Base-by-base conservation (phyloP, 1,140 invertebrate species). In the Ostrea denselamellosa region DNA sequence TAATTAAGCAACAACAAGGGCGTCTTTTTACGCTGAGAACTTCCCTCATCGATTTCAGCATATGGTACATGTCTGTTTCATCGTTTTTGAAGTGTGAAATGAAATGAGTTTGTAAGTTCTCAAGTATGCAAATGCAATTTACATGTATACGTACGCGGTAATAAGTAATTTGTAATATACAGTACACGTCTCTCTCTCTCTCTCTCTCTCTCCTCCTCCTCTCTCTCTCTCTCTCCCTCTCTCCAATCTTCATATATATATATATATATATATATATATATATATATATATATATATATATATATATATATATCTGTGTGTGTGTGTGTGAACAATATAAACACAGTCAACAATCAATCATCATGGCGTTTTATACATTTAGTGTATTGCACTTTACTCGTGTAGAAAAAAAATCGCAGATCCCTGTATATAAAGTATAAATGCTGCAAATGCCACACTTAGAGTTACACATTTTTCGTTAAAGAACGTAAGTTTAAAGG, bases 161-260 rank as follows among this genome's bases (percentile, higher is more conserved):
- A 5, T 44, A 44, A 44, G 34, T 44, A 44, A 44, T 2, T 2
- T 44, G 34, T 44, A 5, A 2, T 5, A 44, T 1, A 44, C 34
- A 44, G 34, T 25, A 7, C 14, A 7, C 28, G 7, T 77, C 68
- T 28, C 68, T 77, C 8, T 77, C 25, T 34, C 22, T 77, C 25
- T 77, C 68, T 77, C 68, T 77, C 68, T n/a, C n/a, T n/a, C n/a
- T 77, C 25, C 28, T 17, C 28, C 68, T 77, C 25, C 68, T 28
- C 68, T 77, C 8, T 77, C 25, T 34, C 22, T 77, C 25, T 77
- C 68, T 77, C 68, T 77, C 68, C n/a, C n/a, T n/a, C n/a, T 77
- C 25, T 17, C 28, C 68, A 34, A 10, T 77, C 68, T 77, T 25
- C 28, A 22, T 34, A 9, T 77, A 8, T 77, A 22, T 77, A 22